Percentiles rank a stretch among this genome's conserved stretches.
phyloP scores from a whole-genome alignment of 2,888 invertebrate genomes.

The Silvanus unidentatus region DNA sequence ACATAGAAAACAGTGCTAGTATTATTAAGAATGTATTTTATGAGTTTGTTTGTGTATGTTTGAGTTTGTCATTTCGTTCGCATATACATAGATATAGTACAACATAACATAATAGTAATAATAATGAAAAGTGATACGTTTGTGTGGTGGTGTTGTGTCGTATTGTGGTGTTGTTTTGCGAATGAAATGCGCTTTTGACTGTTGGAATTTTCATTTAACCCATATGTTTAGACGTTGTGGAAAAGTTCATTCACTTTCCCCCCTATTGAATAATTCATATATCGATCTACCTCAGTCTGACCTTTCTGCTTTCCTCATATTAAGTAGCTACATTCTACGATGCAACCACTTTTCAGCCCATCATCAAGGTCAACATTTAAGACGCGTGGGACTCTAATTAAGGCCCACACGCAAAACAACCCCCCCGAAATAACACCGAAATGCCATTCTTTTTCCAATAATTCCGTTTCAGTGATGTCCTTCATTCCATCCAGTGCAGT shows the following conservation, averaged over 20 bases:
- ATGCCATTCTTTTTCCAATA: background rate
- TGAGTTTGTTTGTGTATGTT: too few relatives aligned
- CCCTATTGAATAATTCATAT: slow-evolving; percentile 49
- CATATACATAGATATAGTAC: too few relatives aligned
- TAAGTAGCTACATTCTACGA: slow-evolving; percentile 41
- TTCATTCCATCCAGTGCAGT: slow-evolving; percentile 23
- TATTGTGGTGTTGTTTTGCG: background rate
- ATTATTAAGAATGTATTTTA: too few relatives aligned
- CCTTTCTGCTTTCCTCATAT: slow-evolving; percentile 47
- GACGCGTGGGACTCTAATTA: background rate
- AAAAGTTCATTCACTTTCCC: slow-evolving; percentile 49
- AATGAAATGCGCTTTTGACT: slow-evolving; percentile 1
- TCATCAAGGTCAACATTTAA: slow-evolving; percentile 32
- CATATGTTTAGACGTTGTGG: slow-evolving; percentile 42
- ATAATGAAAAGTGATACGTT: too few relatives aligned
- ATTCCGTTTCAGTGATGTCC: slow-evolving; percentile 9
- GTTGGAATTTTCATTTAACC: slow-evolving; percentile 39
- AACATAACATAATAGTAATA: too few relatives aligned
- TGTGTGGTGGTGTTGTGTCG: too few relatives aligned
- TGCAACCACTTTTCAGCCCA: slow-evolving; percentile 28
- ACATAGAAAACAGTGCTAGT: too few relatives aligned
- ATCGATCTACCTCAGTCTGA: slow-evolving; percentile 47
- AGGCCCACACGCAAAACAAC: background rate
- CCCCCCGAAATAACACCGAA: too few relatives aligned
- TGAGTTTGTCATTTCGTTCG: too few relatives aligned